phyloP scores from a whole-genome alignment of 2,797 vertebrate species.

The Micrastur ruficollis region DNA sequence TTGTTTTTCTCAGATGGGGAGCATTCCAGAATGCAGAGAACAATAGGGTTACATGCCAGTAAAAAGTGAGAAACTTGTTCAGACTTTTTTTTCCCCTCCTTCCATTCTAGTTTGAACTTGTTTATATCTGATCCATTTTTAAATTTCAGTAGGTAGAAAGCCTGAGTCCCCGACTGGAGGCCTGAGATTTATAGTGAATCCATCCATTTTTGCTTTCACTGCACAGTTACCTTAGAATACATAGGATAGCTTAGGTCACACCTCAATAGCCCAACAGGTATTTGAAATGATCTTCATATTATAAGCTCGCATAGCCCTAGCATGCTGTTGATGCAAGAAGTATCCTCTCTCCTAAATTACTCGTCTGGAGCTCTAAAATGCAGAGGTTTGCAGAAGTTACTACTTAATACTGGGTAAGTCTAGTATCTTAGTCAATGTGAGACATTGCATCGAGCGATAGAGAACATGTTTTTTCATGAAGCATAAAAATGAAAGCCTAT shows the following conservation, averaged over 20 bases:
- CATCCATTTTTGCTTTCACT: not conserved
- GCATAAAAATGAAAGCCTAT: not conserved
- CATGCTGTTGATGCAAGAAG: not conserved
- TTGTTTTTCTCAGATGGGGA: not conserved
- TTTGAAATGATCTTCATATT: not conserved
- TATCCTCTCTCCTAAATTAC: not conserved
- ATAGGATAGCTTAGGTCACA: not conserved
- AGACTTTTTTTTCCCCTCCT: not conserved
- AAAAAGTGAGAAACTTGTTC: not conserved
- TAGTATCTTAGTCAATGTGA: not conserved
- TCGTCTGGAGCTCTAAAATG: not conserved
- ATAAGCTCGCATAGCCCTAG: not conserved
- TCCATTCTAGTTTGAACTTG: not conserved
- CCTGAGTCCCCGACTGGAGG: not conserved
- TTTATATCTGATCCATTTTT: not conserved
- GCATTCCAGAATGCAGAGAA: not conserved
- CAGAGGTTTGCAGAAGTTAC: not conserved
- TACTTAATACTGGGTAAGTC: not conserved
- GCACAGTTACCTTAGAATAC: not conserved
- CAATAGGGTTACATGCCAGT: not conserved
- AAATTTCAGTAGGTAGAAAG: not conserved
- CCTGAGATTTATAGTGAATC: not conserved
- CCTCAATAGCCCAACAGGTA: not conserved
- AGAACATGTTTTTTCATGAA: not conserved
- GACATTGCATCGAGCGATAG: accelerated